phyloP scores from a whole-genome alignment of 2,797 vertebrate species.

The Antennarius maculatus region DNA sequence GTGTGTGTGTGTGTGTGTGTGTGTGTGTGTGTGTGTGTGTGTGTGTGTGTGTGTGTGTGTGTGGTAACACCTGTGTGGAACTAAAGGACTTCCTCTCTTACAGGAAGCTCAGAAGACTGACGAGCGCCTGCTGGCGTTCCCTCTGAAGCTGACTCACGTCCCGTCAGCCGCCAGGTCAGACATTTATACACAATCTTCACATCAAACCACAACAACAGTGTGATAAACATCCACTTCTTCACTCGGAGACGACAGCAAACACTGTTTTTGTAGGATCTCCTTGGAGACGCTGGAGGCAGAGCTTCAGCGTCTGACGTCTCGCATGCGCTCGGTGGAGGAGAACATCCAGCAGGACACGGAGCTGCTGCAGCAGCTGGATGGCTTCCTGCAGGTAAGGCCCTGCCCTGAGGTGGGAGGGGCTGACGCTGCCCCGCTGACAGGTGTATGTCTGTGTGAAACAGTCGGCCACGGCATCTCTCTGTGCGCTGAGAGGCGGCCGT shows the following conservation, averaged over 20 bases:
- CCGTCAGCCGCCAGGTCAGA: slow-evolving; percentile 87
- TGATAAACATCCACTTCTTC: too few relatives aligned
- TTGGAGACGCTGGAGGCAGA: slow-evolving; percentile 86
- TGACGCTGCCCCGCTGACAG: not conserved
- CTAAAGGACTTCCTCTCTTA: slow-evolving; percentile 2
- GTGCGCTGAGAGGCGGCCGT: slow-evolving; percentile 77
- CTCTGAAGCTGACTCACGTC: slow-evolving; percentile 85
- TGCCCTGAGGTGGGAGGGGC: too few relatives aligned
- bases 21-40: slow-evolving; percentile 3
- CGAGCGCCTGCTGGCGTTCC: slow-evolving; percentile 84
- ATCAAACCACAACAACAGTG: not conserved
- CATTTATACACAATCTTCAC: not conserved
- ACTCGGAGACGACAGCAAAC: too few relatives aligned
- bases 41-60: slow-evolving; percentile 1
- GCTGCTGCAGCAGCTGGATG: slow-evolving; percentile 86
- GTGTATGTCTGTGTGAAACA: not conserved
- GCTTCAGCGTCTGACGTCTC: slow-evolving; percentile 78
- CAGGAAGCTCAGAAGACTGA: slow-evolving; percentile 95
- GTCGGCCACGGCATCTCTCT: slow-evolving; percentile 63
- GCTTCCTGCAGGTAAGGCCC: slow-evolving; percentile 86
- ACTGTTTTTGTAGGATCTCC: slow-evolving; percentile 81
- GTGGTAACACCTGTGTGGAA: not conserved
- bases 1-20: not conserved
- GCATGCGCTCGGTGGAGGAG: slow-evolving; percentile 83
- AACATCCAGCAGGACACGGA: slow-evolving; percentile 83